Evolutionary conservation across 2,888 invertebrate genomes (phyloP).

Genomic region (Oxytorus armatus): DNA sequence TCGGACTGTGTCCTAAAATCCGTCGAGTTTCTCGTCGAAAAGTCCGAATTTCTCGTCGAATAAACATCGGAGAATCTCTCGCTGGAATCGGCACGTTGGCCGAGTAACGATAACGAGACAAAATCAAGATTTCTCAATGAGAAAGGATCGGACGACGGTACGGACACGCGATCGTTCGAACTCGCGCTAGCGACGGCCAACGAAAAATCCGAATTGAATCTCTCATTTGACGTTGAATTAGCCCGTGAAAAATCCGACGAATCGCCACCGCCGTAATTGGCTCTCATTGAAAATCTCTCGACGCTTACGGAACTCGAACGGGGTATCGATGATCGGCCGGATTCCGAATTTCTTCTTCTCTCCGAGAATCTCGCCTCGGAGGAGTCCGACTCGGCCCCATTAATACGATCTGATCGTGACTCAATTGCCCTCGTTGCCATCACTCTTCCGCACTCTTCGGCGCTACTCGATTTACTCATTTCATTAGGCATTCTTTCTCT

Average conservation of each 20-base stretch:
- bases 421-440: slow-evolving; percentile 57
- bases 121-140: slow-evolving; percentile 81
- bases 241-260: slow-evolving; percentile 83
- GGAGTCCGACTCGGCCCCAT: slow-evolving; percentile 74
- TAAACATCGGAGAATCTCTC: slow-evolving; percentile 81
- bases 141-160: slow-evolving; percentile 82
- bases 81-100: slow-evolving; percentile 79
- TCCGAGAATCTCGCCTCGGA: slow-evolving; percentile 76
- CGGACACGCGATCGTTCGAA: slow-evolving; percentile 82
- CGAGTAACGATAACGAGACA: slow-evolving; percentile 78
- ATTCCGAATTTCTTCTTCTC: slow-evolving; percentile 78
- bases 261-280: slow-evolving; percentile 79
- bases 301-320: slow-evolving; percentile 82
- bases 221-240: slow-evolving; percentile 82
- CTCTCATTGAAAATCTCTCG: slow-evolving; percentile 82
- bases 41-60: slow-evolving; percentile 81
- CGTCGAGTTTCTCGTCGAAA: slow-evolving; percentile 82
- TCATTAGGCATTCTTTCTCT: slow-evolving; percentile 64
- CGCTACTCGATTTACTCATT: slow-evolving; percentile 69
- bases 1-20: slow-evolving; percentile 84
- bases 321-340: slow-evolving; percentile 82
- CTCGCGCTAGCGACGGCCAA: slow-evolving; percentile 82
- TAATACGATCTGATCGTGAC: slow-evolving; percentile 34
- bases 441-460: slow-evolving; percentile 66
- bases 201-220: slow-evolving; percentile 83